phyloP scores from a whole-genome alignment of 30 jellyfish, hydroid and myxozoan species.

The Pelagia noctiluca region DNA sequence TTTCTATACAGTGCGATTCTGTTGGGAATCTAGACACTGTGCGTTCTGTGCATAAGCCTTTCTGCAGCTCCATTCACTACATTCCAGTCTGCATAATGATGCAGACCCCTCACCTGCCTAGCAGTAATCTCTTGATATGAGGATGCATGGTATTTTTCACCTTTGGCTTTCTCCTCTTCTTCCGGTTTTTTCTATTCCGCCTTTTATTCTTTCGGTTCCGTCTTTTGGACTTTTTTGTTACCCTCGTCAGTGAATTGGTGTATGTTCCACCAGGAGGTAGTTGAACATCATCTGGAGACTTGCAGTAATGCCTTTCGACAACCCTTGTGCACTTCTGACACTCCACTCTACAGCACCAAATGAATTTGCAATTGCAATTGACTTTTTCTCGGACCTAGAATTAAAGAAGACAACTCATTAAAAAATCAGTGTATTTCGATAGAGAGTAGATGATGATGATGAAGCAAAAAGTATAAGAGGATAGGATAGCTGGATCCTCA shows the following conservation, averaged over 20 bases:
- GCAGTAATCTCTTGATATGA: not conserved
- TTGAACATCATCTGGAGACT: constrained; percentile 61
- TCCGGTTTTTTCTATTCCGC: constrained; percentile 49
- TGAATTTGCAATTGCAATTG: constrained; percentile 80
- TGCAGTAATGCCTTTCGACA: constrained; percentile 65
- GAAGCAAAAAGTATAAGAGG: not conserved
- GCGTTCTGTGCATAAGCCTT: too few relatives aligned
- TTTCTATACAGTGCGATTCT: too few relatives aligned
- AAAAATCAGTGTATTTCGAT: not conserved
- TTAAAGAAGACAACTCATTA: not conserved
- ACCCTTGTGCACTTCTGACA: constrained; percentile 73
- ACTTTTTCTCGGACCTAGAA: constrained; percentile 66
- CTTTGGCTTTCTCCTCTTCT: constrained; percentile 61
- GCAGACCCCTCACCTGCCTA: not conserved
- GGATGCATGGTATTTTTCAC: constrained; percentile 14
- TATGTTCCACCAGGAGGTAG: constrained; percentile 24
- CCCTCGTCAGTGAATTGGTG: not conserved
- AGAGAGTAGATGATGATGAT: too few relatives aligned
- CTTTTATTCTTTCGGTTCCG: constrained; percentile 37
- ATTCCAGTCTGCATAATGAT: too few relatives aligned
- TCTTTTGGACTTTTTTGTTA: constrained; percentile 28
- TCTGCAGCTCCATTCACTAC: too few relatives aligned
- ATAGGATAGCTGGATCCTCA: too few relatives aligned
- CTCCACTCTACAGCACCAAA: constrained; percentile 90
- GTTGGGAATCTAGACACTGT: too few relatives aligned